A percentile compares a stretch with the other conserved stretches of the same genome.
Conservation (phyloP, 2,113 vertebrate species). For the Corydoras sp. region DNA sequence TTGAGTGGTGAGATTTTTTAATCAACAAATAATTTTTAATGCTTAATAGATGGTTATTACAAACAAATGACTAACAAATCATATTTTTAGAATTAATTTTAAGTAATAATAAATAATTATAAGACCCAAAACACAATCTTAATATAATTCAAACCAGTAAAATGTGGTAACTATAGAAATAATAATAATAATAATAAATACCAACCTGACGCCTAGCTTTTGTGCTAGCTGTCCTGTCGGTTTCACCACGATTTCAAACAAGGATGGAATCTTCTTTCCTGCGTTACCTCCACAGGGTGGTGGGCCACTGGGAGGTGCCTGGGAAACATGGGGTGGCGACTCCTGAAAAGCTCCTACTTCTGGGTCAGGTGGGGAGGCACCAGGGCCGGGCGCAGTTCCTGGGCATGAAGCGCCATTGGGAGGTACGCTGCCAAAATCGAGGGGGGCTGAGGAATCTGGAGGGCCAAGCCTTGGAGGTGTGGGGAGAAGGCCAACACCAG, state of each 20-base stretch:
- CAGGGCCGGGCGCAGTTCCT: constrained; percentile 44
- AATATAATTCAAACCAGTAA: no score
- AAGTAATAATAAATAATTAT: no score
- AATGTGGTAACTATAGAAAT: neutral
- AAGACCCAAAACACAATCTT: no score
- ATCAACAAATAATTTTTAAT: no score
- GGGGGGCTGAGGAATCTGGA: constrained; percentile 54
- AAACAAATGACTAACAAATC: no score
- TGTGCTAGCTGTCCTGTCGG: constrained; percentile 89
- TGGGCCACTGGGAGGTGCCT: constrained; percentile 63
- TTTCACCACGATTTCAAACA: constrained; percentile 92
- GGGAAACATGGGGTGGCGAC: constrained; percentile 61
- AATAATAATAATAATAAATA: constrained; percentile 7
- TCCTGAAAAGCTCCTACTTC: constrained; percentile 65
- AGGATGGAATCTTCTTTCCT: constrained; percentile 84
- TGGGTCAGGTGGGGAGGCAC: constrained; percentile 57
- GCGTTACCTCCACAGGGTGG: constrained; percentile 66
- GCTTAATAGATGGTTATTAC: no score
- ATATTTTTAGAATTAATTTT: no score
- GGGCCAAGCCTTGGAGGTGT: constrained; percentile 72
- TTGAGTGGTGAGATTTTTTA: no score
- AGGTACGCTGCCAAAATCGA: constrained; percentile 57
- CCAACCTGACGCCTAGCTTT: constrained; percentile 83
- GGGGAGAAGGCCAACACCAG: constrained; percentile 76
- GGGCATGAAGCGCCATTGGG: constrained; percentile 50